Evolutionary conservation across 2,797 vertebrate species (phyloP).

Genomic region (Catamblyrhynchus diadema): DNA sequence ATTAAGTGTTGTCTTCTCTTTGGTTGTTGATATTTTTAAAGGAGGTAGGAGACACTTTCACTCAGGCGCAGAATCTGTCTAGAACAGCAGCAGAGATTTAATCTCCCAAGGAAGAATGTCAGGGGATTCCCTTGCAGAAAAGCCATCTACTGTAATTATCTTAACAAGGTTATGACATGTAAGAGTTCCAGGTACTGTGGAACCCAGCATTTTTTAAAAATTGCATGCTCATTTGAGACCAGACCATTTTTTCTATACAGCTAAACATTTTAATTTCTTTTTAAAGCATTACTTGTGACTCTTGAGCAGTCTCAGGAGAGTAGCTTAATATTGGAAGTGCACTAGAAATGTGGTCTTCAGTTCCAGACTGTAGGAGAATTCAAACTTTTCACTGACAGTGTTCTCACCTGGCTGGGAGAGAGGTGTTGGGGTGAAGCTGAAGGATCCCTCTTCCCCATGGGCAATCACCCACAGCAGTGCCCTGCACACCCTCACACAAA

Average conservation of each 20-base stretch:
- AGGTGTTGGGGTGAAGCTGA: background rate
- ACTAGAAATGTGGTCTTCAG: background rate
- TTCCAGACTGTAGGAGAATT: background rate
- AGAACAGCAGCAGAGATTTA: background rate
- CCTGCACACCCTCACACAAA: background rate
- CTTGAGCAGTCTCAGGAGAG: background rate
- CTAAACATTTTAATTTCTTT: background rate
- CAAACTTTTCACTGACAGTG: background rate
- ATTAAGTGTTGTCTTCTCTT: slow-evolving; percentile 20
- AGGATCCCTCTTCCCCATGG: background rate
- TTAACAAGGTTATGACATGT: background rate
- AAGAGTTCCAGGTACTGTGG: background rate
- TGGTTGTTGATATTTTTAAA: slow-evolving; percentile 11
- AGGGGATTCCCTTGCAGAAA: slow-evolving; percentile 26
- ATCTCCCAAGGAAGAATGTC: background rate
- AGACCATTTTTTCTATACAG: background rate
- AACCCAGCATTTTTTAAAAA: background rate
- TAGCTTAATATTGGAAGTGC: background rate
- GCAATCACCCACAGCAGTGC: background rate
- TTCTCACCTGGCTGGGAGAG: background rate
- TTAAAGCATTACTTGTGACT: background rate
- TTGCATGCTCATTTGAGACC: background rate
- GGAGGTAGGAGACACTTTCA: background rate
- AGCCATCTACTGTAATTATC: background rate
- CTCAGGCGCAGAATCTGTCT: background rate